Conservation (phyloP, 2,888 invertebrate genomes). For the Xestia rhomboidea region DNA sequence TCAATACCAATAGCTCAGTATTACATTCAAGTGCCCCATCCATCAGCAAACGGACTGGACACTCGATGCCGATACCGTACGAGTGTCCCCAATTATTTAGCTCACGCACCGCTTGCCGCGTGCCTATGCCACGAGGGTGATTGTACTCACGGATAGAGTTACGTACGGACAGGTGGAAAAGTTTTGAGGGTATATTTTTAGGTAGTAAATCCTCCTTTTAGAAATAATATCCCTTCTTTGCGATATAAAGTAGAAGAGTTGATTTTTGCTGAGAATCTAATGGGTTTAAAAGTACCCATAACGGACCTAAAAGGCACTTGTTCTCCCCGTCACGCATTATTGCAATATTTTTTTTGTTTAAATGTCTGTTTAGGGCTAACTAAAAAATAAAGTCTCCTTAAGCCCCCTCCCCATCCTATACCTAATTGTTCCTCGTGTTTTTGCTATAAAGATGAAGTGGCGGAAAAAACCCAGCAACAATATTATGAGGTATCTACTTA, state of each 20-base stretch:
- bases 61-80: conserved; percentile 70
- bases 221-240: neutral
- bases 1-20: neutral
- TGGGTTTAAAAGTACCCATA: no score
- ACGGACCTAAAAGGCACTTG: no score
- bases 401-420: neutral
- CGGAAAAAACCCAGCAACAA: neutral
- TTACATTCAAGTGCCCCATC: conserved; percentile 19
- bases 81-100: conserved; percentile 71
- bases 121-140: conserved; percentile 59
- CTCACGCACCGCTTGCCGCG: conserved; percentile 66
- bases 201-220: neutral
- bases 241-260: neutral
- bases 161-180: neutral
- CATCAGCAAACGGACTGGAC: conserved; percentile 43
- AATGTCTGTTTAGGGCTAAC: no score
- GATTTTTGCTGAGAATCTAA: neutral
- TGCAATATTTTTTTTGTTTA: no score
- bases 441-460: neutral
- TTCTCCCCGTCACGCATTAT: no score
- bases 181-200: neutral
- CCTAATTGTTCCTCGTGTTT: neutral
- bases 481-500: neutral
- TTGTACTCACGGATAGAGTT: conserved; percentile 31
- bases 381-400: no score